Conservation (phyloP, 2,113 vertebrate genomes). For the Salvelinus alpinus region DNA sequence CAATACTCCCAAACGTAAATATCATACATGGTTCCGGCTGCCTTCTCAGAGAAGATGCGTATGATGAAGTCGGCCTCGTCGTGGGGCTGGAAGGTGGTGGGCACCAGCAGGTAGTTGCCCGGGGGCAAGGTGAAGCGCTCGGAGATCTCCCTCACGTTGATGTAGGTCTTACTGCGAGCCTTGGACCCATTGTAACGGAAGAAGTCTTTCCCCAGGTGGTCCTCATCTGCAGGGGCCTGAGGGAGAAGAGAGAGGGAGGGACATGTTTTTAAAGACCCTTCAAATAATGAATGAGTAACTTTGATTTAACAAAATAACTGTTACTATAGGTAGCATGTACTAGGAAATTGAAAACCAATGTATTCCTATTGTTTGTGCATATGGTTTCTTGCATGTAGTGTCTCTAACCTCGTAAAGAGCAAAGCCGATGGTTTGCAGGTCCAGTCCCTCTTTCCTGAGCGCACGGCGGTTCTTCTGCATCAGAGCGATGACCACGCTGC, state of each 20-base stretch:
- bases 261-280: no score
- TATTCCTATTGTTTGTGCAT: no score
- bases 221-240: conserved; percentile 75
- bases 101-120: conserved; percentile 85
- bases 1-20: background rate
- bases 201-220: conserved; percentile 84
- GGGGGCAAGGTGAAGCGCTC: conserved; percentile 85
- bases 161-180: conserved; percentile 87
- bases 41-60: conserved; percentile 90
- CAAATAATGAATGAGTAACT: no score
- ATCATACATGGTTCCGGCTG: conserved; percentile 78
- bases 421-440: conserved; percentile 89
- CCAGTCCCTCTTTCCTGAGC: conserved; percentile 81
- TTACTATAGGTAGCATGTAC: no score
- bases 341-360: no score
- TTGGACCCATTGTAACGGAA: conserved; percentile 88
- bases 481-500: conserved; percentile 86
- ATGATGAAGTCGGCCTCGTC: conserved; percentile 90
- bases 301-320: no score
- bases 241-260: background rate
- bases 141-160: conserved; percentile 88
- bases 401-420: conserved; percentile 85
- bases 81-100: conserved; percentile 90
- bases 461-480: conserved; percentile 91
- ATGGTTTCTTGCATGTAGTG: background rate